Evolutionary conservation across 1,140 invertebrate genomes (phyloP), one percentile per base, ranked within the genome.

Genomic region (Bradynema listronoti): DNA sequence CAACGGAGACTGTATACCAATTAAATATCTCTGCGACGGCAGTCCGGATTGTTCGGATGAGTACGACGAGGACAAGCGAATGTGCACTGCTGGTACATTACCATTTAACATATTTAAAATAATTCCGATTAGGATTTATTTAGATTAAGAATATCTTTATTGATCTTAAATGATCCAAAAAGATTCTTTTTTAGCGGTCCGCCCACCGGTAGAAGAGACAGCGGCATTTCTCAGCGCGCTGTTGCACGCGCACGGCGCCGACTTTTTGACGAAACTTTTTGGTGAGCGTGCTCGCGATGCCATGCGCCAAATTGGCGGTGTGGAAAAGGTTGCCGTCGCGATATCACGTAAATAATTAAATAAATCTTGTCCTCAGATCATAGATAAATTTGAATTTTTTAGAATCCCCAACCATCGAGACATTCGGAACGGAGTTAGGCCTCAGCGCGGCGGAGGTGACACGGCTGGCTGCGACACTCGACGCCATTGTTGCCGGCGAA

Each of bases 331-430:
- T 30, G 91, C 91, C 62, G 91, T 94, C 69, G 89, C 91, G 56
- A 81, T 95, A 25, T 91, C 89, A 78, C 89, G 89, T 92, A 83
- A 84, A 54, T 71, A 19, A 6, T 9, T 43, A 39, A 39, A 19
- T 39, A 11, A 11, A 39, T 11, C 19, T 11, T 11, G 36, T 39
- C 19, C 19, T 11, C 36, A 39, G 11, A 39, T 19, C 11, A 11
- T 43, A 43, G 27, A 19, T 11, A 11, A 11, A 39, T 39, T 39
- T n/a, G n/a, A 9, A 19, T 19, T 50, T 81, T 79, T 63, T 83
- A 91, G 91, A 94, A 83, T 93, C 90, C 14, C 90, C 93, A 81
- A 94, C 91, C 9, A 90, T 94, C 75, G 90, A 93, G 79, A 88
- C 90, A 77, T 91, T 91, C 72, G 88, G 87, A 3, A 86, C 87